phyloP scores from a whole-genome alignment of 2,113 vertebrate species.

The Acanthisitta chloris region DNA sequence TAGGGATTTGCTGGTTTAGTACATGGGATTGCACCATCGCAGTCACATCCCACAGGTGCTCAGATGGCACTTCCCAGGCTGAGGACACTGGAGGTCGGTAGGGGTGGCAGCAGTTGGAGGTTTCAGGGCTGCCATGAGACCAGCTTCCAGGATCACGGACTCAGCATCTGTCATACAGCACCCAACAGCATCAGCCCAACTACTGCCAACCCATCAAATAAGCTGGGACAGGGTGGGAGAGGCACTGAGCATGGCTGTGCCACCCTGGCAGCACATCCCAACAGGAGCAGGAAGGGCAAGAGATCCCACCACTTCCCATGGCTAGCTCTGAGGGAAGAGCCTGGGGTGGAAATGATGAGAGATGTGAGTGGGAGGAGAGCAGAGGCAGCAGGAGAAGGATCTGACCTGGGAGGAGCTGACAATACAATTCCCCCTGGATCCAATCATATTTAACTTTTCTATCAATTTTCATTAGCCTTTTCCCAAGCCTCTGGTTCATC shows the following conservation, averaged over 20 bases:
- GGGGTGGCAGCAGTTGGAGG: too few relatives aligned
- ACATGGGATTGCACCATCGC: accelerated
- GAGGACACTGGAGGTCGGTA: not conserved
- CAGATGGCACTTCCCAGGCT: not conserved
- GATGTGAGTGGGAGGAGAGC: not conserved
- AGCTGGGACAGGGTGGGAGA: not conserved
- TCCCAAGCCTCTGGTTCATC: not conserved
- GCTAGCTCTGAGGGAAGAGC: not conserved
- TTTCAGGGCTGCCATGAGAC: not conserved
- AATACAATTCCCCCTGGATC: not conserved
- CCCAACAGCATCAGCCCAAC: not conserved
- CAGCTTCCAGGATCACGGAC: not conserved
- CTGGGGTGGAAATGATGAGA: accelerated
- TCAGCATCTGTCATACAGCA: too few relatives aligned
- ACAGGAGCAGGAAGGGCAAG: not conserved
- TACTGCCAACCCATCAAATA: not conserved
- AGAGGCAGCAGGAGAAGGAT: not conserved
- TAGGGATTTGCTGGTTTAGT: accelerated
- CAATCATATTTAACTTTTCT: constrained; percentile 17
- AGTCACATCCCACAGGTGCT: accelerated
- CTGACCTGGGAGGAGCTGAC: not conserved
- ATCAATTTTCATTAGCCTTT: constrained; percentile 31
- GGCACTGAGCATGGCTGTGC: accelerated
- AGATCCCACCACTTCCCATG: accelerated
- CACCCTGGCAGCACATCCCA: accelerated